A percentile compares a stretch with the other conserved stretches of the same genome.
phyloP scores from a whole-genome alignment of 2,888 invertebrate genomes.

The Yponomeuta malinellus region DNA sequence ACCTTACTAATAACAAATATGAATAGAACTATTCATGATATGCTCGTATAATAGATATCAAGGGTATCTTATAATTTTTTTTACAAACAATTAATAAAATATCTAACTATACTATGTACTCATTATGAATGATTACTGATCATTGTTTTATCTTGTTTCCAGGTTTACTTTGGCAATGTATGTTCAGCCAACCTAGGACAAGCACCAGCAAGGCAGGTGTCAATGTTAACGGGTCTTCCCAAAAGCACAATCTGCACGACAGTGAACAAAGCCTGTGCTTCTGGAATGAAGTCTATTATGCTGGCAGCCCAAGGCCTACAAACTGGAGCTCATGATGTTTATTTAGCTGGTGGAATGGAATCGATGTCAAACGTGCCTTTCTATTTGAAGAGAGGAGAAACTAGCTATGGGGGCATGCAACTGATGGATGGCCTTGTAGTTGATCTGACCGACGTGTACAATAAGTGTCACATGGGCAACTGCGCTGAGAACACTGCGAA shows the following conservation, averaged over 20 bases:
- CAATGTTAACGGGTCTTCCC: conserved; percentile 94
- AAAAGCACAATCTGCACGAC: conserved; percentile 94
- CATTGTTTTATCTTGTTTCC: conserved; percentile 19
- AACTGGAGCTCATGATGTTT: conserved; percentile 91
- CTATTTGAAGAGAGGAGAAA: conserved; percentile 92
- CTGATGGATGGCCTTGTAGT: conserved; percentile 94
- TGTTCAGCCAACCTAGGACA: conserved; percentile 90
- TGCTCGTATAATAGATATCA: too few relatives aligned
- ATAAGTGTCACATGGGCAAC: conserved; percentile 98
- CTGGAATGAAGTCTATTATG: conserved; percentile 98
- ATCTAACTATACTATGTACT: too few relatives aligned
- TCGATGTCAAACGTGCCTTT: conserved; percentile 99
- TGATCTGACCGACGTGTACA: conserved; percentile 97
- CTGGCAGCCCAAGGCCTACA: conserved; percentile 93
- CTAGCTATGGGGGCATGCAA: conserved; percentile 92
- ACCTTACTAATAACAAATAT: too few relatives aligned
- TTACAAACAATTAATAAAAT: too few relatives aligned
- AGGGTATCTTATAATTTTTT: too few relatives aligned
- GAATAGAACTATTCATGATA: too few relatives aligned
- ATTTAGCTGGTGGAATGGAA: conserved; percentile 99
- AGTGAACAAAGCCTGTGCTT: conserved; percentile 97
- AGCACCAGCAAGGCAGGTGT: conserved; percentile 97
- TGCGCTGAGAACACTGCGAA: conserved; percentile 99
- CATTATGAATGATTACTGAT: too few relatives aligned
- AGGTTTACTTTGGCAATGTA: conserved; percentile 85